A percentile compares a stretch with the other conserved stretches of the same genome.
Conservation (phyloP, 2,888 invertebrate species). For the Arge pagana region DNA sequence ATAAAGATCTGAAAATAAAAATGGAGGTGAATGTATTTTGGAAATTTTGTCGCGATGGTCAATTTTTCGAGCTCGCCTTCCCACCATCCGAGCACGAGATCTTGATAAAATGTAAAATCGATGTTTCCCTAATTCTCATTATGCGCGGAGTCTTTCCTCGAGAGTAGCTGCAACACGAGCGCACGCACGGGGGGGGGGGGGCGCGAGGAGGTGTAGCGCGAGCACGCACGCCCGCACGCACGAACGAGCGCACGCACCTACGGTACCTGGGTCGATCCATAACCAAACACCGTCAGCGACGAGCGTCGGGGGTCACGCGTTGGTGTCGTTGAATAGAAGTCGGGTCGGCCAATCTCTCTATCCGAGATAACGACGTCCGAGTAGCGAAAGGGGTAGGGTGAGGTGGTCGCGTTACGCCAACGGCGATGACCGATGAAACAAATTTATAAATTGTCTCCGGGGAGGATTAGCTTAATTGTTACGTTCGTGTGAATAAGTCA, state of each 20-base stretch:
- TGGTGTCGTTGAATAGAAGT: no score
- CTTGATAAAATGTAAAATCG: no score
- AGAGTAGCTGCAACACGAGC: no score
- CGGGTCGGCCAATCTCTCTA: conserved; percentile 7
- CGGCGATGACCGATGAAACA: conserved; percentile 17
- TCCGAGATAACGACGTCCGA: conserved; percentile 19
- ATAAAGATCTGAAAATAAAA: no score
- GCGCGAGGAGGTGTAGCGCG: no score
- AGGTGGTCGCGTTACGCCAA: background rate
- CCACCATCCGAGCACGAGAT: no score
- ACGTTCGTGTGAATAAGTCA: conserved; percentile 21
- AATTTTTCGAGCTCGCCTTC: no score
- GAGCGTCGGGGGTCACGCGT: background rate
- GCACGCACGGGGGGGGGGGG: no score
- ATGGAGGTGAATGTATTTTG: no score
- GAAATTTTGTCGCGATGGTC: no score
- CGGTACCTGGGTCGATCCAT: conserved; percentile 51
- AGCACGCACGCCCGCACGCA: background rate
- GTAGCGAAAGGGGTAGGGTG: background rate
- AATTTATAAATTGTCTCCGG: conserved; percentile 19
- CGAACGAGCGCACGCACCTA: conserved; percentile 21
- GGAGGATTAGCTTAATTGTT: conserved; percentile 19
- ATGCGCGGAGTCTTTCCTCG: no score
- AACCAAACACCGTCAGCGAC: conserved; percentile 28
- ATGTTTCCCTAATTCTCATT: no score